These are phyloP conservation scores for Drosophila kanapiae DNA, from an alignment of 1,140 invertebrate genomes.

Conservation along the genomic window DNA sequence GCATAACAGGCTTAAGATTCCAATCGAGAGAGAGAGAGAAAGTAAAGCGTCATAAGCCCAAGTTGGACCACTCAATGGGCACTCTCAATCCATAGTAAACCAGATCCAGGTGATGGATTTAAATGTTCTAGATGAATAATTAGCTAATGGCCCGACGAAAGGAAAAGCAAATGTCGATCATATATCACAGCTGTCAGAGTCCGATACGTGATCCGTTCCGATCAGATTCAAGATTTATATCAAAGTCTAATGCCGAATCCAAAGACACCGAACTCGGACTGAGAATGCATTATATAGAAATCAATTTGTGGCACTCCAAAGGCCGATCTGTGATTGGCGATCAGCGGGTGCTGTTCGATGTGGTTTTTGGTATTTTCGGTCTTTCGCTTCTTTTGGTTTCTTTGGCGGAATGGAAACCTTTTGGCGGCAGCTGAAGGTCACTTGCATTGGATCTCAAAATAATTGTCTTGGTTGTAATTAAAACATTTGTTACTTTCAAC, in stretches of 20 bases:
- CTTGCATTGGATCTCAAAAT: conserved; percentile 67
- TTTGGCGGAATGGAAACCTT: conserved; percentile 31
- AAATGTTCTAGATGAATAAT: conserved; percentile 33
- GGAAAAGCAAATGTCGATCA: conserved; percentile 21
- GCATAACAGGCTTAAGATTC: conserved; percentile 68
- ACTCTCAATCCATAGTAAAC: background rate
- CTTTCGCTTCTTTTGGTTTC: conserved; percentile 1
- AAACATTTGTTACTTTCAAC: conserved; percentile 76
- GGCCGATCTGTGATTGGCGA: conserved; percentile 5
- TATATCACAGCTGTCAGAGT: conserved; percentile 35
- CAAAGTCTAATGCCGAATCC: conserved; percentile 19
- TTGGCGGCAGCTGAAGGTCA: conserved; percentile 73
- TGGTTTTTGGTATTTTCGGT: conserved; percentile 22
- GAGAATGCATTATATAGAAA: conserved; percentile 44
- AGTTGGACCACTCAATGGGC: background rate
- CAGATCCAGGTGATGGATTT: conserved; percentile 29
- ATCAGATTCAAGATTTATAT: conserved; percentile 31
- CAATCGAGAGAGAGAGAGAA: conserved; percentile 60
- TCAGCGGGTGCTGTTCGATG: conserved; percentile 35
- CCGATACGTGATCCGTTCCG: background rate
- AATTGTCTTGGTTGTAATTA: conserved; percentile 76
- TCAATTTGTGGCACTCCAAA: conserved; percentile 37
- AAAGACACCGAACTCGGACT: conserved; percentile 9
- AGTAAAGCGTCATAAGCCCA: conserved; percentile 39
- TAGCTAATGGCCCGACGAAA: conserved; percentile 16